phyloP scores from a whole-genome alignment of 2,113 vertebrate genomes.

The Emydura subglobosa region DNA sequence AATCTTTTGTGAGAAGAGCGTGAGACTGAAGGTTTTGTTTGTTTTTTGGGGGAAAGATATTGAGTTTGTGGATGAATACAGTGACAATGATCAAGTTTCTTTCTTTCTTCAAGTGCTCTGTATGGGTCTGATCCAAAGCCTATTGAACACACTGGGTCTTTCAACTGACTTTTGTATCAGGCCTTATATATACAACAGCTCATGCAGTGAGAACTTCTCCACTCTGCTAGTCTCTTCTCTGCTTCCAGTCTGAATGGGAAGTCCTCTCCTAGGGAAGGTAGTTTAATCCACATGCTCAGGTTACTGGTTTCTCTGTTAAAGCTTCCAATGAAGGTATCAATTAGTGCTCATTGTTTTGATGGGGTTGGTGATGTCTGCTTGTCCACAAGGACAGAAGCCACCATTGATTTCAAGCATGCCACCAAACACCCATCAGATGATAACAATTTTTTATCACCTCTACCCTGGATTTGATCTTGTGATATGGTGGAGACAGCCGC shows the following conservation, averaged over 20 bases:
- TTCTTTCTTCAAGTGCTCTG: neutral
- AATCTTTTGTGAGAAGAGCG: neutral
- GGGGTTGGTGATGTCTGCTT: neutral
- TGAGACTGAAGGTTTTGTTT: neutral
- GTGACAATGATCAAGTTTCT: neutral
- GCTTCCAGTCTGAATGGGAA: neutral
- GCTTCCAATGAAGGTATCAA: neutral
- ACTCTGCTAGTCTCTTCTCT: neutral
- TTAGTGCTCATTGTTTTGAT: neutral
- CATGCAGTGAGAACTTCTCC: neutral
- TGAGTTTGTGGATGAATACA: neutral
- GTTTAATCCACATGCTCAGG: neutral
- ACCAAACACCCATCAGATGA: neutral
- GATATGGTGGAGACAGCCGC: neutral
- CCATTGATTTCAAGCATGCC: neutral
- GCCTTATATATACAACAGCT: neutral
- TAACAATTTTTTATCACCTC: neutral
- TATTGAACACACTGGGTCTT: neutral
- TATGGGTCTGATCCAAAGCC: neutral
- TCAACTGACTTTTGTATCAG: neutral
- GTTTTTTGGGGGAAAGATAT: neutral
- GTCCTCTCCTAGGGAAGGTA: neutral
- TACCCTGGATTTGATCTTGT: neutral
- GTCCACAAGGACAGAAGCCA: neutral
- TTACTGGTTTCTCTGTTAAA: rapidly evolving